Base-by-base conservation (phyloP, 92 coral and sea anemone species). In the Actinostola sp. region DNA sequence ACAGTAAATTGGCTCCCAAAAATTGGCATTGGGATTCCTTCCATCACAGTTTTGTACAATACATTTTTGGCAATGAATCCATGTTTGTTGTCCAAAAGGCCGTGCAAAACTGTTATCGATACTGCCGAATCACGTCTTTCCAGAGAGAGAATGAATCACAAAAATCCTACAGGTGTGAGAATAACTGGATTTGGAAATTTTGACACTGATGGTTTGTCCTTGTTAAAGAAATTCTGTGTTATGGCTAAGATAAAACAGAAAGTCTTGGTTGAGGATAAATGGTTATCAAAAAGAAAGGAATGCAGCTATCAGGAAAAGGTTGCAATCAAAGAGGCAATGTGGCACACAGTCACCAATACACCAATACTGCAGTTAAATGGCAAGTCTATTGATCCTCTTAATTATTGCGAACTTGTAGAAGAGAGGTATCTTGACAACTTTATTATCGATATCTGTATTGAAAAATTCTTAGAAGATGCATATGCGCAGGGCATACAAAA, bases 341-440 rank as follows among this genome's bases (percentile, higher is more conserved):
- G 81, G 81, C 33, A 63, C 24, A 51, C 31, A 13, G n/a, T 57
- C 13, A 23, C 11, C 20, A 36, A 41, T 42, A 33, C 38, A 8
- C 63, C 81, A 21, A 55, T 75, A 23, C 19, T 75, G 33, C 46
- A 67, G 54, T 56, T 46, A 31, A 62, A 67, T 32, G 24, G 21
- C 8, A 76, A 76, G 75, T 76, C 75, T 0, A 31, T 76, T n/a
- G 75, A 76, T 57, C 63, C 56, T 0, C 13, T 21, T 64, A n/a
- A n/a, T n/a, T n/a, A n/a, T n/a, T n/a, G n/a, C n/a, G n/a, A n/a
- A n/a, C n/a, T n/a, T n/a, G n/a, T 76, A 12, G 74, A 56, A 16
- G 75, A 80, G 64, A 63, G 79, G n/a, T 71, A 80, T 51, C 13
- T 71, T 24, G 79, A 79, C 65, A 79, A 79, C 42, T 79, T 79